phyloP scores from a whole-genome alignment of 2,113 vertebrate species.

The Sorex araneus region DNA sequence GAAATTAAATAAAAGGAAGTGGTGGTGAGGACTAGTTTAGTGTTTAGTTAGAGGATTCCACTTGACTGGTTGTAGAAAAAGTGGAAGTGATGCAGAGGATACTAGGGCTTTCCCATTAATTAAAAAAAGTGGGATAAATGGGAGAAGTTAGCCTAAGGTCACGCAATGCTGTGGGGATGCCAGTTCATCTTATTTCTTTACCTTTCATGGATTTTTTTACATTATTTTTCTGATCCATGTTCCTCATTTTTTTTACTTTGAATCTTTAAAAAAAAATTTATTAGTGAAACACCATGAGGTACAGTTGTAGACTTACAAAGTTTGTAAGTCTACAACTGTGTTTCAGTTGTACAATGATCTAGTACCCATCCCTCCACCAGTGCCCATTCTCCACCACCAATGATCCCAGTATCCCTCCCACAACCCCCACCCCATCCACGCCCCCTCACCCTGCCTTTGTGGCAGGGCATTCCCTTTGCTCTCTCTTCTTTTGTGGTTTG shows the following conservation, averaged over 20 bases:
- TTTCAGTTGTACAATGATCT: too few relatives aligned
- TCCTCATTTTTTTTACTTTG: slow-evolving; percentile 71
- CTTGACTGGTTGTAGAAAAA: slow-evolving; percentile 37
- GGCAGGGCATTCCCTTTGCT: too few relatives aligned
- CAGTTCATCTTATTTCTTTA: not conserved
- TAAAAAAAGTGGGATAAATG: not conserved
- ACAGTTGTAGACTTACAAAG: too few relatives aligned
- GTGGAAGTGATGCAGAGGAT: not conserved
- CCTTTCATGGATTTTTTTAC: not conserved
- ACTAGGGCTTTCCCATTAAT: not conserved
- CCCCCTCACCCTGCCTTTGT: too few relatives aligned
- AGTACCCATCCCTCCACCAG: too few relatives aligned
- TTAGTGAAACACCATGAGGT: too few relatives aligned
- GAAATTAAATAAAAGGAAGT: slow-evolving; percentile 19
- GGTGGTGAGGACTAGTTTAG: slow-evolving; percentile 33
- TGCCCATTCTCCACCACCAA: too few relatives aligned
- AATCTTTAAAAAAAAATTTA: too few relatives aligned
- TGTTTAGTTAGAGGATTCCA: slow-evolving; percentile 6
- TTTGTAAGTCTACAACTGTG: too few relatives aligned
- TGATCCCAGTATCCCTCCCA: too few relatives aligned
- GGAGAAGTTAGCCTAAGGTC: not conserved
- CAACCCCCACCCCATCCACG: too few relatives aligned
- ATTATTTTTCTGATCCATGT: slow-evolving; percentile 28
- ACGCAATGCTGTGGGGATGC: not conserved
- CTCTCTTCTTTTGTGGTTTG: too few relatives aligned